Evolutionary conservation across 2,113 vertebrate genomes (phyloP).

Genomic region (Pseudolaguvia tuberculata): DNA sequence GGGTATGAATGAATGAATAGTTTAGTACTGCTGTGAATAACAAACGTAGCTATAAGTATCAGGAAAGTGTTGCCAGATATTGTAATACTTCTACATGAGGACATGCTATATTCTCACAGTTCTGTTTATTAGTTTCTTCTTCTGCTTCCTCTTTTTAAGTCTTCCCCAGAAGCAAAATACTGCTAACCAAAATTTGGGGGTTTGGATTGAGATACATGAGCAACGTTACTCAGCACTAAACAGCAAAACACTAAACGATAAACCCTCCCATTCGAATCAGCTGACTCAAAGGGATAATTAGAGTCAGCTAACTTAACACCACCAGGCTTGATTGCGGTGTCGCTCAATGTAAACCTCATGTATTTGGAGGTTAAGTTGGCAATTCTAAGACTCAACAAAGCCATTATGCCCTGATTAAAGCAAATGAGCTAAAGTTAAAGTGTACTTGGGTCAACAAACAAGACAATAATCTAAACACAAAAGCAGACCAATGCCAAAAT

Average conservation of each 20-base stretch:
- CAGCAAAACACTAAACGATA: neutral
- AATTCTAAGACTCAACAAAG: conserved; percentile 13
- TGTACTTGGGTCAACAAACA: conserved; percentile 10
- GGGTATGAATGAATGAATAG: no score
- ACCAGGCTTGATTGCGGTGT: conserved; percentile 12
- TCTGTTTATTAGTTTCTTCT: neutral
- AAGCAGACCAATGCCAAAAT: neutral
- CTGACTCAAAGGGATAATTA: conserved; percentile 16
- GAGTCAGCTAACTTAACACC: conserved; percentile 14
- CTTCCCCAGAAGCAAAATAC: neutral
- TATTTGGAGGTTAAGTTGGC: conserved; percentile 19
- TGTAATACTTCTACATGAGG: neutral
- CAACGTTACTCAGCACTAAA: neutral
- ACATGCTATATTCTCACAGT: neutral
- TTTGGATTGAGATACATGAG: neutral
- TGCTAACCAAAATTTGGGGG: neutral
- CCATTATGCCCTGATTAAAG: conserved; percentile 7
- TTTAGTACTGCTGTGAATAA: neutral
- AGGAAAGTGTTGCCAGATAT: neutral
- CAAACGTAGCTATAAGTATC: neutral
- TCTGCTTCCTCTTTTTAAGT: neutral
- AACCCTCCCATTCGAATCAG: conserved; percentile 7
- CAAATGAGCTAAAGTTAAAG: conserved; percentile 9
- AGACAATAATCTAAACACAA: conserved; percentile 7
- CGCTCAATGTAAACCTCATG: conserved; percentile 15